Evolutionary conservation across 2,113 vertebrate genomes (phyloP).

Genomic region (Sapayoa aenigma): DNA sequence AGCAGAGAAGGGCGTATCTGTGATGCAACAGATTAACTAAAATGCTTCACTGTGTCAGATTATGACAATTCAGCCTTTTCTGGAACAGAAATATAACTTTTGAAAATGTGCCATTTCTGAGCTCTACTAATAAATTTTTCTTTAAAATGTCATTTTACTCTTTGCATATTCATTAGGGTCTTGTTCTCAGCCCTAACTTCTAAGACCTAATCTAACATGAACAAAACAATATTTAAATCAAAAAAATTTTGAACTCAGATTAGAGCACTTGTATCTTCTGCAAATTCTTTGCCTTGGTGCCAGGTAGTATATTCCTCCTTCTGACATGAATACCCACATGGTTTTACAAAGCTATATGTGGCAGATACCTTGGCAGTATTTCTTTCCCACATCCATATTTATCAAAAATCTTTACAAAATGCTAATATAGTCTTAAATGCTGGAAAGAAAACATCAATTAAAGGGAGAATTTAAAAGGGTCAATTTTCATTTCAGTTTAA

Average conservation of each 20-base stretch:
- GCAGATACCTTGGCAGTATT: neutral
- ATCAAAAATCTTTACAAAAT: constrained; percentile 24
- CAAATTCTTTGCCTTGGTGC: constrained; percentile 11
- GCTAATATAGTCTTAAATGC: neutral
- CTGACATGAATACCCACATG: neutral
- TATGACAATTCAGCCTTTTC: neutral
- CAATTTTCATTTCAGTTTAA: neutral
- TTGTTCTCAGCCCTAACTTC: constrained; percentile 39
- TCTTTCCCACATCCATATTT: constrained; percentile 30
- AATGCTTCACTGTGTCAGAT: neutral
- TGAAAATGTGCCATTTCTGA: neutral
- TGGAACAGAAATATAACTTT: neutral
- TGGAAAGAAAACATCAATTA: neutral
- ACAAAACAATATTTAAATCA: constrained; percentile 16
- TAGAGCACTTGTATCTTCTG: constrained; percentile 5
- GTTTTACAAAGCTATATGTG: neutral
- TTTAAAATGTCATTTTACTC: constrained; percentile 5
- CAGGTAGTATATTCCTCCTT: constrained; percentile 24
- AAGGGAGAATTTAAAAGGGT: neutral
- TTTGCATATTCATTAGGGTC: neutral
- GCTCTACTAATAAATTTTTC: neutral
- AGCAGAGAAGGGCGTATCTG: neutral
- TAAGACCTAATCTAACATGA: neutral
- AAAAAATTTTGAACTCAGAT: neutral
- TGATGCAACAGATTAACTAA: neutral